These are phyloP conservation scores for Drosophila paramelanica DNA, from an alignment of 2,888 invertebrate genomes.

Conservation along the genomic window DNA sequence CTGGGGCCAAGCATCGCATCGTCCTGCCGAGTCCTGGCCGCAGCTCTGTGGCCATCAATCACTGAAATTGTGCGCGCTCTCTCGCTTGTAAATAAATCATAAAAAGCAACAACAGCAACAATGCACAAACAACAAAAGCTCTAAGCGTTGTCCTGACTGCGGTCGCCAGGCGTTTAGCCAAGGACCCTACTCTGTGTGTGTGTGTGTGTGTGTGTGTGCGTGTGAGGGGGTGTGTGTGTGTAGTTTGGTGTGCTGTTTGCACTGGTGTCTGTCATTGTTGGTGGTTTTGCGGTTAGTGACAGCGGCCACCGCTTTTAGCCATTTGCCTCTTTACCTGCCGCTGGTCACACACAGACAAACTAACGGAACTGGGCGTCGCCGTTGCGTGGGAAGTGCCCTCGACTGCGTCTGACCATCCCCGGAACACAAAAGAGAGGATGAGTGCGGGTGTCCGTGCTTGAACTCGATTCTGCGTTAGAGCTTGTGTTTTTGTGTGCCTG, in stretches of 20 bases:
- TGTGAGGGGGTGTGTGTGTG: slow-evolving; percentile 16
- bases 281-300: slow-evolving; percentile 67
- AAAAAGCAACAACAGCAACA: slow-evolving; percentile 50
- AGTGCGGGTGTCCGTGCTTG: slow-evolving; percentile 5
- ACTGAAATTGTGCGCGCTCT: slow-evolving; percentile 52
- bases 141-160: slow-evolving; percentile 59
- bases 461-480: slow-evolving; percentile 9
- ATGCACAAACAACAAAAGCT: slow-evolving; percentile 21
- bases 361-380: slow-evolving; percentile 65
- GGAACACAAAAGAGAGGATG: slow-evolving; percentile 2
- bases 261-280: slow-evolving; percentile 58
- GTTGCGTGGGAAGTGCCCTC: slow-evolving; percentile 55
- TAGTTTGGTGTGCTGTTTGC: slow-evolving; percentile 38
- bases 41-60: slow-evolving; percentile 66
- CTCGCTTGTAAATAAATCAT: slow-evolving; percentile 72
- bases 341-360: slow-evolving; percentile 28
- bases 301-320: slow-evolving; percentile 63
- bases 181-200: slow-evolving; percentile 12
- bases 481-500: slow-evolving; percentile 24
- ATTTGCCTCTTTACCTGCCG: slow-evolving; percentile 46
- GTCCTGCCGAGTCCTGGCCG: slow-evolving; percentile 27
- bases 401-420: slow-evolving; percentile 36
- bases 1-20: slow-evolving; percentile 1
- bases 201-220: slow-evolving; percentile 9
- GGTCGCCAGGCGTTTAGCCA: slow-evolving; percentile 53